Conservation (phyloP, 2,113 vertebrate species). For the Ageneiosus marmoratus region DNA sequence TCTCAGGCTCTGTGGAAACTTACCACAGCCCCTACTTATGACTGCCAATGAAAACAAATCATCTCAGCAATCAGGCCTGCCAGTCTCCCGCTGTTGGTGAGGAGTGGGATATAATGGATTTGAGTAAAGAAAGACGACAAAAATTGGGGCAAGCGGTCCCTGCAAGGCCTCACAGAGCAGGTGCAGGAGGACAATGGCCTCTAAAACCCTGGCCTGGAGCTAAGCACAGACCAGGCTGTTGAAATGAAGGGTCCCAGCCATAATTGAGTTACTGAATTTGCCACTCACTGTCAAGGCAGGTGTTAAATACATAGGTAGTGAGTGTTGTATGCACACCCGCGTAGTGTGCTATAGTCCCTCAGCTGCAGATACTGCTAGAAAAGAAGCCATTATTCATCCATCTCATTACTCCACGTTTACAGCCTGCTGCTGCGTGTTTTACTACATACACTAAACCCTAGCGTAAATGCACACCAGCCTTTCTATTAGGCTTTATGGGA, state of each 20-base stretch:
- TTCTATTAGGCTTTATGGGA: slow-evolving; percentile 52
- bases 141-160: slow-evolving; percentile 44
- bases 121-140: slow-evolving; percentile 56
- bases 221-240: slow-evolving; percentile 6
- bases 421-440: slow-evolving; percentile 47
- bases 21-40: slow-evolving; percentile 18
- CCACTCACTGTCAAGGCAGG: slow-evolving; percentile 27
- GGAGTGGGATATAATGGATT: slow-evolving; percentile 53
- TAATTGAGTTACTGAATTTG: slow-evolving; percentile 47
- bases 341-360: slow-evolving; percentile 20
- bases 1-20: slow-evolving; percentile 31
- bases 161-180: slow-evolving; percentile 44
- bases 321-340: neutral
- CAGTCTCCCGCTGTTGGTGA: slow-evolving; percentile 43
- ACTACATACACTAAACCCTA: slow-evolving; percentile 44
- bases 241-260: slow-evolving; percentile 29
- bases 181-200: slow-evolving; percentile 50
- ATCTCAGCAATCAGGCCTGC: slow-evolving; percentile 42
- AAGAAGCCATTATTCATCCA: slow-evolving; percentile 46
- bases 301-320: slow-evolving; percentile 8
- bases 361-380: slow-evolving; percentile 33
- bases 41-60: slow-evolving; percentile 52
- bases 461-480: slow-evolving; percentile 43
- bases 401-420: slow-evolving; percentile 54
- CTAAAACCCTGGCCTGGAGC: slow-evolving; percentile 40